phyloP scores from a whole-genome alignment of 2,797 vertebrate genomes.

The Enteromius fasciolatus region DNA sequence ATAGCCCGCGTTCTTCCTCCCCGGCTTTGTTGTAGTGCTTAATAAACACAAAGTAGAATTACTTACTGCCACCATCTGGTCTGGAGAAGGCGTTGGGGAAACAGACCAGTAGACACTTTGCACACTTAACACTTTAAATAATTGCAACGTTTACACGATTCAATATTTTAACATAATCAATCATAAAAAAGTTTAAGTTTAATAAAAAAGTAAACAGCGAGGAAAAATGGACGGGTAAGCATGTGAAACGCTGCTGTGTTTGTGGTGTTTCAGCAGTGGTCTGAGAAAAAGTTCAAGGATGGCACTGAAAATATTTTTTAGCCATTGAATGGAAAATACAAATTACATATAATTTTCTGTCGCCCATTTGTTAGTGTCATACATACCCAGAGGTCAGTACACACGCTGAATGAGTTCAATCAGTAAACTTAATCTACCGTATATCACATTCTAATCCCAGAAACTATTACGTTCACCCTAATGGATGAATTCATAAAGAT shows the following conservation, averaged over 20 bases:
- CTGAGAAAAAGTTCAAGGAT: neutral
- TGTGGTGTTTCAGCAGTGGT: neutral
- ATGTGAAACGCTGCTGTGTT: neutral
- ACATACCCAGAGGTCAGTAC: neutral
- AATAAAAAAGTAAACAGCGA: neutral
- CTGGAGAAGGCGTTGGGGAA: neutral
- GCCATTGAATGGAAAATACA: neutral
- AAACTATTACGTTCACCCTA: neutral
- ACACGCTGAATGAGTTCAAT: neutral
- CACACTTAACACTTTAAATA: neutral
- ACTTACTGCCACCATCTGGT: conserved; percentile 22
- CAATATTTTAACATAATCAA: neutral
- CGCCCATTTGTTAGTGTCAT: neutral
- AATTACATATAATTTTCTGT: neutral
- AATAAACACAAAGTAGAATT: neutral
- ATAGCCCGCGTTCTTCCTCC: neutral
- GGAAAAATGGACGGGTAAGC: neutral
- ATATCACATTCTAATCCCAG: neutral
- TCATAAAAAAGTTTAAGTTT: neutral
- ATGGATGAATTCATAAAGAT: neutral
- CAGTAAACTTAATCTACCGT: neutral
- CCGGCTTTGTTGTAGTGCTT: neutral
- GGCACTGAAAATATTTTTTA: neutral
- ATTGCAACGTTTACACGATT: neutral
- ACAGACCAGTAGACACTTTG: too few species aligned